Evolutionary conservation across 2,113 vertebrate genomes (phyloP), one percentile per base, ranked within the genome.

Genomic region (Alethe diademata): DNA sequence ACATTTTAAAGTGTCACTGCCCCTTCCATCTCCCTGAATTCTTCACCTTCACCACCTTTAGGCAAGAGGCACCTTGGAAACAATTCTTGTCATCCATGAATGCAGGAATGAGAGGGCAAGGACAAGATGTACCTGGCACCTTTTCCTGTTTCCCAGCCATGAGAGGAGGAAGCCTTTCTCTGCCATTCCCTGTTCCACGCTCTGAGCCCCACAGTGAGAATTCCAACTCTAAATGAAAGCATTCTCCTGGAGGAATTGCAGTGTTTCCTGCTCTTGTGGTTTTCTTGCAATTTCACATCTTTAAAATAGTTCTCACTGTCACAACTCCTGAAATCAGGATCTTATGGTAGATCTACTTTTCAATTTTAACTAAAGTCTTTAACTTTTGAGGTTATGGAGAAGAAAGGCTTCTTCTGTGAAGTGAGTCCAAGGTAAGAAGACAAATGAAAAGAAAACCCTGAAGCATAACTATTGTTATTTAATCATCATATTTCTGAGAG

Each of bases 361-460:
- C 7, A 40, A 22, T 85, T 74, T 87, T 56, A 48, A 54, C 62
- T 20, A 10, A 47, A 54, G 10, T 33, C 72, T 92, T 88, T 31
- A 43, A 65, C 3, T 80, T 83, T 29, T 24, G 3, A 57, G 28
- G 12, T 83, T 58, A 35, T 50, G 24, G 38, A 70, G 62, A 62
- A 90, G 64, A 82, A 83, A 61, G 2, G 1, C 12, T 78, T 83
- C 19, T 35, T 2, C 0, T 64, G 17, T 71, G 51, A 93, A 96
- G n/a, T 26, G 31, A 64, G 38, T 48, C 62, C 64, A 79, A 90
- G 15, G 28, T 80, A 76, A 70, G 67, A 96, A 19, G 12, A 40
- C 23, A 86, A 88, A 91, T 78, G 73, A 88, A 78, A 90, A 84
- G 9, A 88, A 90, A 73, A 67, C 10, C 18, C 18, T 78, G 86